Evolutionary conservation across 2,797 vertebrate genomes (phyloP).

Genomic region (Chelon labrosus): DNA sequence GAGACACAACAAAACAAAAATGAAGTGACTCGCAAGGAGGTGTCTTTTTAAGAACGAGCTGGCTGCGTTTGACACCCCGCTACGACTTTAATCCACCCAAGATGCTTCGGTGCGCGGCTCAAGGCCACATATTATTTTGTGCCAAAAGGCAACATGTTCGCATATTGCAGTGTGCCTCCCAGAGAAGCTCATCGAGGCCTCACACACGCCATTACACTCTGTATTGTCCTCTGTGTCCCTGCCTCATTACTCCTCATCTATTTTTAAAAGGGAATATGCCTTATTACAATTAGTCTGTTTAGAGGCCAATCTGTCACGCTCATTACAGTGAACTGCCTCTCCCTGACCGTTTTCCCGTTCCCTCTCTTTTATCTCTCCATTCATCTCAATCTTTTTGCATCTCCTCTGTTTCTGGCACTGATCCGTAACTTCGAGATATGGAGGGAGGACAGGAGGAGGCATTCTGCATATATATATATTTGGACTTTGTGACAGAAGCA

Average conservation of each 20-base stretch:
- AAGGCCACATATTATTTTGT: constrained; percentile 24
- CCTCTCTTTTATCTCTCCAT: constrained; percentile 10
- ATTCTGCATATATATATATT: constrained; percentile 34
- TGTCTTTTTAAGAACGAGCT: constrained; percentile 30
- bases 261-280: constrained; percentile 77
- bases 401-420: constrained; percentile 11
- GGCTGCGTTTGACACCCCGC: constrained; percentile 7
- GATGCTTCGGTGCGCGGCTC: constrained; percentile 11
- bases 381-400: constrained; percentile 25
- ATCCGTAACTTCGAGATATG: constrained; percentile 19
- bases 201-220: constrained; percentile 64
- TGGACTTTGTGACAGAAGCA: constrained; percentile 16
- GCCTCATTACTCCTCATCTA: constrained; percentile 79
- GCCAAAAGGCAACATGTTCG: constrained; percentile 29
- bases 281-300: constrained; percentile 77
- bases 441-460: constrained; percentile 1
- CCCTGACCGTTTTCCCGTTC: constrained; percentile 8
- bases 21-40: neutral
- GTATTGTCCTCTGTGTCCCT: constrained; percentile 64
- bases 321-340: constrained; percentile 58
- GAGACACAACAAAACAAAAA: constrained; percentile 3
- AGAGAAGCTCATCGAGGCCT: constrained; percentile 38
- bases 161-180: constrained; percentile 25
- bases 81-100: constrained; percentile 35
- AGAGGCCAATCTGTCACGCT: constrained; percentile 74